Base-by-base conservation (phyloP, 1,140 invertebrate species). In the Pseudachorutes palmiensis region DNA sequence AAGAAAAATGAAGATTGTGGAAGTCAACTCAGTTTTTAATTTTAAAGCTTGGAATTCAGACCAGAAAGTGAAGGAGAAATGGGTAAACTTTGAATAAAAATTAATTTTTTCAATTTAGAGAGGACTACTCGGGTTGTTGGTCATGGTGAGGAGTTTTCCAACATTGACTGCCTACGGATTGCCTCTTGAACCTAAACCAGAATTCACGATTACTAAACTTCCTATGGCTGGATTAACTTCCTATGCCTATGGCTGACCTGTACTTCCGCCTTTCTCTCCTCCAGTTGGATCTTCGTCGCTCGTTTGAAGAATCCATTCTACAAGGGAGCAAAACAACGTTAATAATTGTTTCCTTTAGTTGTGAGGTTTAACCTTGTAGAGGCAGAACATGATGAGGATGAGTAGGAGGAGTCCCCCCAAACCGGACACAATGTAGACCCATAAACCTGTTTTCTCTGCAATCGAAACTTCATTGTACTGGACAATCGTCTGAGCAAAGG, bases 201-300 rank as follows among this genome's bases (percentile, higher is more conserved):
- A n/a, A n/a, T n/a, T n/a, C n/a, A n/a, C n/a, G n/a, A n/a, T n/a
- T n/a, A n/a, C n/a, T n/a, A n/a, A n/a, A n/a, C n/a, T n/a, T n/a
- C n/a, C n/a, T n/a, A n/a, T n/a, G n/a, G n/a, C n/a, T n/a, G n/a
- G n/a, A n/a, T n/a, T n/a, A n/a, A n/a, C n/a, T n/a, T n/a, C n/a
- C n/a, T n/a, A n/a, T n/a, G n/a, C n/a, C n/a, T n/a, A n/a, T n/a
- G n/a, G n/a, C n/a, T n/a, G n/a, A n/a, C n/a, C n/a, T n/a, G n/a
- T n/a, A 55, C 51, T 55, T 55, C 51, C 5, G 51, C 51, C 24
- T 55, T 55, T 55, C 51, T 12, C 24, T 55, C 51, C 24, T 55
- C 51, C 24, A 55, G 51, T 24, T 16, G 14, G 5, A 5, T 12
- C 24, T 55, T 55, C 12, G 24, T 55, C 5, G 12, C 24, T 55